Evolutionary conservation across 2,113 vertebrate genomes (phyloP).

Genomic region (Chlamydotis undulata): DNA sequence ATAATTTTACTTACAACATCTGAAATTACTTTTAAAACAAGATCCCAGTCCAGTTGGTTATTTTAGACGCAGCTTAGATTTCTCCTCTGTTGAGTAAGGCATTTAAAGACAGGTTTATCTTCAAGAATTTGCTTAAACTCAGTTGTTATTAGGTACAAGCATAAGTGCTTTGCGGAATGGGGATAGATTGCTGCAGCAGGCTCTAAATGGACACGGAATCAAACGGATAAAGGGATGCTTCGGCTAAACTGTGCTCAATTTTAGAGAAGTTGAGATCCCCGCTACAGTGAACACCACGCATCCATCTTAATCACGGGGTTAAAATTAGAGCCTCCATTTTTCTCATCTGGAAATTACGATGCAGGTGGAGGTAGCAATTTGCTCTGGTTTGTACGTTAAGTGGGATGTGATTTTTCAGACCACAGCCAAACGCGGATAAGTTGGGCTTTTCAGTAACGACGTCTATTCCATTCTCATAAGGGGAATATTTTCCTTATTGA

Average conservation of each 20-base stretch:
- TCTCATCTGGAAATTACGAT: background rate
- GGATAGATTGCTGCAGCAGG: background rate
- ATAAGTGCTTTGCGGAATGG: background rate
- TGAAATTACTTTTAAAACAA: background rate
- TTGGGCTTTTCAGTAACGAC: background rate
- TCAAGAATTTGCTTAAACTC: background rate
- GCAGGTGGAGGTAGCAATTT: background rate
- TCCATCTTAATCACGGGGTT: background rate
- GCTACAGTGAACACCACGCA: no score
- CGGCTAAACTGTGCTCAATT: background rate
- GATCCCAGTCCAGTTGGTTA: background rate
- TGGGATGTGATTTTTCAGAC: background rate
- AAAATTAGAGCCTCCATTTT: background rate
- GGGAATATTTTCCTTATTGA: background rate
- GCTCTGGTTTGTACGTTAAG: background rate
- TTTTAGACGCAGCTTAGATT: background rate
- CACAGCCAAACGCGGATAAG: fast-evolving
- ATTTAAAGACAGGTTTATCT: background rate
- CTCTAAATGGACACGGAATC: background rate
- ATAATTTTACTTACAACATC: background rate
- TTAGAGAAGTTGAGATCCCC: background rate
- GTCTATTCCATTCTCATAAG: background rate
- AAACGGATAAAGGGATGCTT: background rate
- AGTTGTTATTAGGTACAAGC: background rate
- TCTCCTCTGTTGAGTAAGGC: background rate